Conservation (phyloP, 2,888 invertebrate species). For the Psylliodes chrysocephalus region DNA sequence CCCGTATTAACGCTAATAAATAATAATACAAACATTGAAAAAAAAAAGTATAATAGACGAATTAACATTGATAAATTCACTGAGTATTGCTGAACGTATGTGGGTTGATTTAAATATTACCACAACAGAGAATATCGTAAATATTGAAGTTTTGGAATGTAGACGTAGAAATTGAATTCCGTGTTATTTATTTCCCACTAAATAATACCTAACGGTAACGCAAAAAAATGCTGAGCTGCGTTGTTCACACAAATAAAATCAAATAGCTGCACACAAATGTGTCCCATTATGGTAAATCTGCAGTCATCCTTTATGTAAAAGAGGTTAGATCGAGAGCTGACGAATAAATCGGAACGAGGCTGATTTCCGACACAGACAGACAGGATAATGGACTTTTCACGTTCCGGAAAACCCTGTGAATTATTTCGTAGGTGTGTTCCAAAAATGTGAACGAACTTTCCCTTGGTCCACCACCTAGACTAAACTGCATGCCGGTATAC, state of each 20-base stretch:
- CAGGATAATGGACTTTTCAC: conserved; percentile 43
- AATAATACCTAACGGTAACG: too few species aligned
- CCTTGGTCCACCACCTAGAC: neutral
- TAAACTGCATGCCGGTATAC: neutral
- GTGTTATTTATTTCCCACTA: neutral
- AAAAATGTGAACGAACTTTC: conserved; percentile 32
- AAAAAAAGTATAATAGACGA: too few species aligned
- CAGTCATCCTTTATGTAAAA: conserved; percentile 26
- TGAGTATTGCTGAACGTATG: too few species aligned
- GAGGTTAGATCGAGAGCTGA: conserved; percentile 21
- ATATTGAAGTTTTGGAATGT: too few species aligned
- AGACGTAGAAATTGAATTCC: too few species aligned
- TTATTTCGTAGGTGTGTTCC: conserved; percentile 37
- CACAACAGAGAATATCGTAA: too few species aligned
- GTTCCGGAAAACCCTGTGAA: conserved; percentile 36
- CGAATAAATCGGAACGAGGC: conserved; percentile 16
- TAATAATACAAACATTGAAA: too few species aligned
- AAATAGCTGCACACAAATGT: conserved; percentile 6
- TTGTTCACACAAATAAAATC: neutral
- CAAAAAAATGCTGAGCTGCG: too few species aligned
- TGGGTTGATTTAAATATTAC: too few species aligned
- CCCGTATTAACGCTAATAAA: too few species aligned
- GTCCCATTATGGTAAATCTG: conserved; percentile 20
- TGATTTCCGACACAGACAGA: conserved; percentile 25
- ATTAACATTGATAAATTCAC: too few species aligned